Percentiles rank a stretch among this genome's conserved stretches.
Conservation (phyloP, 2,113 vertebrate genomes). For the Oenanthe oenanthe region DNA sequence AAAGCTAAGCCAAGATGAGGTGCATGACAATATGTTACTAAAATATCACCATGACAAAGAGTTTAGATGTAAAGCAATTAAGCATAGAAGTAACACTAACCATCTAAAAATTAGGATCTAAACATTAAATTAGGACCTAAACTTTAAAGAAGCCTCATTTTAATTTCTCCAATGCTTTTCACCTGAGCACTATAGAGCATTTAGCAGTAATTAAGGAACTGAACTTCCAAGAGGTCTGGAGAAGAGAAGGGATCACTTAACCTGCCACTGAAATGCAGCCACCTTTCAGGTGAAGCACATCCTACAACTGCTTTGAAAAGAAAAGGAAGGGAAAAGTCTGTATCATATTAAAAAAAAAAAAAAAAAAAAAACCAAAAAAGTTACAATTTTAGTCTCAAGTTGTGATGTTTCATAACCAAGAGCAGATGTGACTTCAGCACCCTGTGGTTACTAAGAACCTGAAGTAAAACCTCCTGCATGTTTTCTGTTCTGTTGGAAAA, state of each 20-base stretch:
- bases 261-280: neutral
- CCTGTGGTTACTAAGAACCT: neutral
- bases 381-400: neutral
- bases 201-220: neutral
- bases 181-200: neutral
- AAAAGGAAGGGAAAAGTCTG: neutral
- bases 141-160: neutral
- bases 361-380: too few species aligned
- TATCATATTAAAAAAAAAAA: too few species aligned
- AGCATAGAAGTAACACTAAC: accelerated
- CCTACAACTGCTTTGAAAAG: neutral
- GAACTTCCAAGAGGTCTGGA: neutral
- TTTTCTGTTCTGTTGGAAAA: neutral
- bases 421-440: neutral
- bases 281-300: neutral
- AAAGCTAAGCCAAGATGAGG: neutral
- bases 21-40: neutral
- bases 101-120: neutral
- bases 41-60: neutral
- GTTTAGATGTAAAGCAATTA: neutral
- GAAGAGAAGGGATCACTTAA: neutral
- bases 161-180: neutral
- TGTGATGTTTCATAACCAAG: neutral
- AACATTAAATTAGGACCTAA: neutral
- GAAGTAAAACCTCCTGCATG: neutral